Base-by-base conservation (phyloP, 2,113 vertebrate genomes). In the Nothocercus julius region DNA sequence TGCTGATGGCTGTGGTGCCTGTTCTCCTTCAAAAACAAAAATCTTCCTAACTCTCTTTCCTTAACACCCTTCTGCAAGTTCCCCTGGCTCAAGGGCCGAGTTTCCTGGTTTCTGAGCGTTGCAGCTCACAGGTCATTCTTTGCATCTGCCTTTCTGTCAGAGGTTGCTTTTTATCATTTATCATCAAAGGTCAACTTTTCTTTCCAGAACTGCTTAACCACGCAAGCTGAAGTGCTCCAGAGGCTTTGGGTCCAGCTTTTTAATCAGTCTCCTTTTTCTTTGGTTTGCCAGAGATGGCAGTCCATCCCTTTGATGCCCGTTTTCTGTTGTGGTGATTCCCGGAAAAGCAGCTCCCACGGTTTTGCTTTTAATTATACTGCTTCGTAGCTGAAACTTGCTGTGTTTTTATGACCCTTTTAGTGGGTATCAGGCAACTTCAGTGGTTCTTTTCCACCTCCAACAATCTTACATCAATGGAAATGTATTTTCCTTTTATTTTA, bases 181-280 rank as follows among this genome's bases (percentile, higher is more conserved):
- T 24, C 24, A 30, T 42, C 28, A 58, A 16, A 58, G 20, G 20
- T 44, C 12, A n/a, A 0, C 53, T 83, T 58, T 4, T 1, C 3
- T 38, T 44, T 77, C 40, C n/a, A 40, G 24, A 63, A 17, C 42
- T 62, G 44, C 20, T 74, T 58, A 32, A 2, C 9, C 20, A 28
- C 22, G 10, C 4, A 20, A 17, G 27, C 20, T 9, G 22, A 45
- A 67, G 25, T 11, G 1, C 7, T 53, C 28, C 19, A 19, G 34
- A 45, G 28, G 62, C 40, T 75, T 51, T 27, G 19, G 2, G 44
- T 51, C 58, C 77, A 34, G 10, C 51, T 82, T 67, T n/a, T 66
- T 13, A 6, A 30, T 56, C 54, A 56, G 8, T 58, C 34, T 66
- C 32, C 3, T 73, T 12, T 80, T 19, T 24, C 28, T 64, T 53